Conservation (phyloP, 2,888 invertebrate species). For the Diadegma fenestrale region DNA sequence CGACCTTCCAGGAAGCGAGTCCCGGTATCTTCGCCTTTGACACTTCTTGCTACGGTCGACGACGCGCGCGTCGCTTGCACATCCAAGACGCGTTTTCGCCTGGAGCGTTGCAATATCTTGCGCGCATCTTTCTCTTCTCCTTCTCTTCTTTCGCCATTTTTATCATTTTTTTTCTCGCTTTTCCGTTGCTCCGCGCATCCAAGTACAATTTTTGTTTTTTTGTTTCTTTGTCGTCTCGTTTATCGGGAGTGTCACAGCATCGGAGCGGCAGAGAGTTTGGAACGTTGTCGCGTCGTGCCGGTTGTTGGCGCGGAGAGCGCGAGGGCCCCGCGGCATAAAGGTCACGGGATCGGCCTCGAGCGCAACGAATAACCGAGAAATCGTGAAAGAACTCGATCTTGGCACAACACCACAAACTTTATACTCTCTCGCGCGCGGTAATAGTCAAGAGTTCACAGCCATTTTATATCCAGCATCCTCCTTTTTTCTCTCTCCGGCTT, state of each 20-base stretch:
- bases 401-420: slow-evolving; percentile 29
- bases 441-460: slow-evolving; percentile 30
- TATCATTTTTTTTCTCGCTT: slow-evolving; percentile 15
- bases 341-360: slow-evolving; percentile 66
- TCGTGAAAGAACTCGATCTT: slow-evolving; percentile 62
- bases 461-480: slow-evolving; percentile 39
- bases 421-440: background rate
- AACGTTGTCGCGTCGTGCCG: slow-evolving; percentile 31
- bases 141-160: slow-evolving; percentile 39
- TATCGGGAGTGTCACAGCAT: slow-evolving; percentile 62
- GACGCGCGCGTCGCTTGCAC: slow-evolving; percentile 30
- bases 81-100: slow-evolving; percentile 43
- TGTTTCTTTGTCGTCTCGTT: slow-evolving; percentile 20
- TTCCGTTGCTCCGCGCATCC: background rate
- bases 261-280: slow-evolving; percentile 31
- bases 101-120: slow-evolving; percentile 56
- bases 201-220: slow-evolving; percentile 11
- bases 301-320: slow-evolving; percentile 21
- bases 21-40: slow-evolving; percentile 67
- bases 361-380: slow-evolving; percentile 65
- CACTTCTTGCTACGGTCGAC: slow-evolving; percentile 64
- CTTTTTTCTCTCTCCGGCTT: slow-evolving; percentile 6
- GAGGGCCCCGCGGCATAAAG: slow-evolving; percentile 57
- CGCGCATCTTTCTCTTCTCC: slow-evolving; percentile 43
- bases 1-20: slow-evolving; percentile 66